These are phyloP conservation scores for Drosophila pullipes DNA, from an alignment of 2,888 invertebrate genomes.

Conservation along the genomic window DNA sequence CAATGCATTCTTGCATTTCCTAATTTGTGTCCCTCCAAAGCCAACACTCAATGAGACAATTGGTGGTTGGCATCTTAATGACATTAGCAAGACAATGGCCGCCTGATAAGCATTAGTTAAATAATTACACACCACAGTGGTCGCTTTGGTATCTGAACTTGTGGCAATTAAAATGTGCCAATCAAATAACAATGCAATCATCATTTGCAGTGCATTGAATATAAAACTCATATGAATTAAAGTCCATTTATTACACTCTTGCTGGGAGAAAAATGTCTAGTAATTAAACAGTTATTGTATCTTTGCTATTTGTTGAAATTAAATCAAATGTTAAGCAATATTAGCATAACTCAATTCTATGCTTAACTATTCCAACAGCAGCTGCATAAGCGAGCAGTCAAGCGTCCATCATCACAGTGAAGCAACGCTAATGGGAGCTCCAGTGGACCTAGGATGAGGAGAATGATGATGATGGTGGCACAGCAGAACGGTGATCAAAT, in stretches of 20 bases:
- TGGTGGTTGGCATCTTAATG: not conserved
- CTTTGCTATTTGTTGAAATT: not conserved
- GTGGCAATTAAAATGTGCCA: not conserved
- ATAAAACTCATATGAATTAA: not conserved
- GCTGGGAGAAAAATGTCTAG: accelerated
- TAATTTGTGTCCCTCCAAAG: not conserved
- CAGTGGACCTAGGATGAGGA: slow-evolving; percentile 56
- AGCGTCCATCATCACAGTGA: slow-evolving; percentile 14
- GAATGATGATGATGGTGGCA: slow-evolving; percentile 47
- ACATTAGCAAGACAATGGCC: not conserved
- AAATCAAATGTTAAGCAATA: not conserved
- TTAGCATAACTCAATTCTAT: slow-evolving; percentile 26
- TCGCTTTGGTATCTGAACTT: not conserved
- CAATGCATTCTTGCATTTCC: slow-evolving; percentile 3
- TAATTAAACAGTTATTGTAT: not conserved
- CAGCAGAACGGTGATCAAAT: slow-evolving; percentile 55
- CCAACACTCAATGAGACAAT: not conserved
- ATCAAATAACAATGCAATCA: not conserved
- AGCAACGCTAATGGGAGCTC: slow-evolving; percentile 57
- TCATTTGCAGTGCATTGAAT: no score
- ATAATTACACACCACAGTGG: not conserved
- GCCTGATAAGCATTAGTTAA: not conserved
- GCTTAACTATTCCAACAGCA: slow-evolving; percentile 13
- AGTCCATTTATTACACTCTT: not conserved
- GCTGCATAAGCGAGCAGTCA: slow-evolving; percentile 14